Conservation (phyloP, 2,888 invertebrate species). For the Eretmocerus hayati region DNA sequence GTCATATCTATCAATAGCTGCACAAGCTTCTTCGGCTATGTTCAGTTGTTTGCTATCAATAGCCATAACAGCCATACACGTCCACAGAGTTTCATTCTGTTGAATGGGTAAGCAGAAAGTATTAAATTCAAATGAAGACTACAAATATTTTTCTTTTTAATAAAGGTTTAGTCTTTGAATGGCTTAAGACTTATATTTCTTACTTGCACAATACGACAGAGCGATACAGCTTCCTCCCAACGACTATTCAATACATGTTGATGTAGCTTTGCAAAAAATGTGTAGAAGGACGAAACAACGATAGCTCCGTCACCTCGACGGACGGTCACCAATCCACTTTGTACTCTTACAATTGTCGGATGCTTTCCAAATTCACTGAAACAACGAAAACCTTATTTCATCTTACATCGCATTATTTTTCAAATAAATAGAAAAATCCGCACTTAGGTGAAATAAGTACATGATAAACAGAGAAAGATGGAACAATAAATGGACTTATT, state of each 20-base stretch:
- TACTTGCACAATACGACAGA: conserved; percentile 64
- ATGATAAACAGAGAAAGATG: too few relatives aligned
- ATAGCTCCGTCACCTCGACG: conserved; percentile 85
- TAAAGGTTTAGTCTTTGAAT: not conserved
- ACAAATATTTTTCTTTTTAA: not conserved
- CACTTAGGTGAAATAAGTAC: too few relatives aligned
- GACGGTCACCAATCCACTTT: conserved; percentile 77
- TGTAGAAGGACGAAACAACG: conserved; percentile 47
- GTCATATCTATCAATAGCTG: conserved; percentile 78
- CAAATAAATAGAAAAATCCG: too few relatives aligned
- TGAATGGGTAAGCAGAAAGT: conserved; percentile 2
- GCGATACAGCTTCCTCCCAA: conserved; percentile 79
- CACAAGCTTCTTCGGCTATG: conserved; percentile 92
- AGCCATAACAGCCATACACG: conserved; percentile 86
- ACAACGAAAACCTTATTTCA: too few relatives aligned
- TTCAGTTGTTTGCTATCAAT: conserved; percentile 78
- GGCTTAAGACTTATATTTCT: not conserved
- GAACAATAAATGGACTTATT: too few relatives aligned
- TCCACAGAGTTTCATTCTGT: conserved; percentile 73
- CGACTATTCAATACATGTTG: conserved; percentile 66
- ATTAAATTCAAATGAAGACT: not conserved
- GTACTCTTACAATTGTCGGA: conserved; percentile 72
- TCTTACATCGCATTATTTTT: not conserved
- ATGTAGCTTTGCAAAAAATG: conserved; percentile 50
- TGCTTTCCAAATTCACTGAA: conserved; percentile 79